Evolutionary conservation across 92 coral and sea anemone genomes (phyloP).

Genomic region (Porites rus): DNA sequence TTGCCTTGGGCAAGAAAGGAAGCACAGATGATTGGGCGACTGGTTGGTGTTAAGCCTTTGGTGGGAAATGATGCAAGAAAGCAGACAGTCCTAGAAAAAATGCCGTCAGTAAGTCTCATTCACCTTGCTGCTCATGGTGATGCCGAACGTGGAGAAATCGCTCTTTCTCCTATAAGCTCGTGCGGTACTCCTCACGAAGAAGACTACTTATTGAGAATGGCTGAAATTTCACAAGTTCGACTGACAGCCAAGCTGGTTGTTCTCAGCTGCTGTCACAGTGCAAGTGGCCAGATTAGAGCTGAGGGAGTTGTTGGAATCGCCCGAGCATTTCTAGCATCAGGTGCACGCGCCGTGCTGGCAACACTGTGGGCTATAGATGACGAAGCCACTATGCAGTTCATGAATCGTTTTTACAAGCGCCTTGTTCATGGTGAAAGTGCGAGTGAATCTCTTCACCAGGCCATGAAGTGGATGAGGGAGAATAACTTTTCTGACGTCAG

Average conservation of each 20-base stretch:
- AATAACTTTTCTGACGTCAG: not conserved
- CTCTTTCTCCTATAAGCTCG: not conserved
- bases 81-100: not conserved
- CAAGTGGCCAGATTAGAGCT: not conserved
- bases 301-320: not conserved
- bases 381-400: not conserved
- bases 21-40: not conserved
- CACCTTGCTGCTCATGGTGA: not conserved
- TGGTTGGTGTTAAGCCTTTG: not conserved
- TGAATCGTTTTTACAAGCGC: not conserved
- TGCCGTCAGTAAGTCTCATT: not conserved
- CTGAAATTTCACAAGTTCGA: not conserved
- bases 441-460: not conserved
- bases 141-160: not conserved
- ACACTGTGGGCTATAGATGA: not conserved
- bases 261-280: not conserved
- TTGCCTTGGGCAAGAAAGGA: not conserved
- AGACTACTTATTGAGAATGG: not conserved
- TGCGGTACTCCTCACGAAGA: not conserved
- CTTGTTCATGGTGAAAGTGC: not conserved
- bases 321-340: not conserved
- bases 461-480: not conserved
- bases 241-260: not conserved
- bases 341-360: not conserved
- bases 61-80: not conserved